Base-by-base conservation (phyloP, 1,140 invertebrate species). In the Dendroctonus valens region DNA sequence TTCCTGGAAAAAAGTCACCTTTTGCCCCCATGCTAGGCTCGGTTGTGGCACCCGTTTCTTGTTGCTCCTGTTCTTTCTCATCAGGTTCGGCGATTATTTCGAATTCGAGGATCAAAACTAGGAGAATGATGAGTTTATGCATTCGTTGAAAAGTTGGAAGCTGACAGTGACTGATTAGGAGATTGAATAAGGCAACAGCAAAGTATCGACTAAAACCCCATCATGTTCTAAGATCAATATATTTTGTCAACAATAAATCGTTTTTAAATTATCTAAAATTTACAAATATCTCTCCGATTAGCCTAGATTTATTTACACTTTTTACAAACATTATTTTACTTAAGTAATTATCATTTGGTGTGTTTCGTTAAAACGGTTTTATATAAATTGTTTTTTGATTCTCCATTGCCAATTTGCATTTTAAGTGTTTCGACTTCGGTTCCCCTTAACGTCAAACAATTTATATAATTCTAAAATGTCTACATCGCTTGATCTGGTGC, bases 161-260 rank as follows among this genome's bases (percentile, higher is more conserved):
- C 1, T 26, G 26, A 26, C 26, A 26, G 26, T 26, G 26, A 26
- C 26, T 26, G 26, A 26, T 26, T 26, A 26, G 26, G 26, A 26
- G 26, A 3, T 26, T 26, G 26, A 26, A 26, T 26, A 26, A 26
- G 26, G 26, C 26, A n/a, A n/a, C n/a, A n/a, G n/a, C n/a, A 26
- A 26, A 26, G 26, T 1, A 26, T 26, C 26, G 26, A 26, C 26
- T 26, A 26, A 26, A 26, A 26, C 26, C 26, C 15, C 39, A 54
- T 7, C 12, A 37, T 65, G 53, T 67, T 69, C 68, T 72, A 69
- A 62, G 61, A 69, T 72, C 67, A 71, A 37, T 75, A 73, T 75
- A 74, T 75, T 73, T 73, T 69, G 48, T 75, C 72, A 75, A 75
- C 74, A 73, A 75, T 74, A 75, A 75, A 70, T 66, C 74, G 69